phyloP scores from a whole-genome alignment of 1,140 invertebrate genomes.

The Panagrolaimus sp. region DNA sequence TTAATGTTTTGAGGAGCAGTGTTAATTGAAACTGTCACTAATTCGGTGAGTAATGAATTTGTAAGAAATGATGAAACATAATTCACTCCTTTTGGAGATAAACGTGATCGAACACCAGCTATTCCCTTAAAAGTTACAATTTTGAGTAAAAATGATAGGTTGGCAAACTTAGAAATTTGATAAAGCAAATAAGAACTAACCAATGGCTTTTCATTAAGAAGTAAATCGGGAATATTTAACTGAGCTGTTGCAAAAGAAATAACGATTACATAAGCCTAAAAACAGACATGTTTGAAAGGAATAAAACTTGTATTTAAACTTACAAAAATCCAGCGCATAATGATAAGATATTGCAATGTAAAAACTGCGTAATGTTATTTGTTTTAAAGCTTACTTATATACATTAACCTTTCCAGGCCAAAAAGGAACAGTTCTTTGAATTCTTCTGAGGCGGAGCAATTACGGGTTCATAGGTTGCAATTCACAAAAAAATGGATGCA shows the following conservation, averaged over 20 bases:
- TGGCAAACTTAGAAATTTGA: too few species aligned
- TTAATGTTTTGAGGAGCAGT: background rate
- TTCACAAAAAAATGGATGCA: too few species aligned
- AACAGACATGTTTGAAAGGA: background rate
- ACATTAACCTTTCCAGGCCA: too few species aligned
- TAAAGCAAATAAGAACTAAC: constrained; percentile 32
- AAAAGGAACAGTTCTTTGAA: too few species aligned
- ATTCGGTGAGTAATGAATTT: constrained; percentile 30
- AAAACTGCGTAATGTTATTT: too few species aligned
- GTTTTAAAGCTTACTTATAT: too few species aligned
- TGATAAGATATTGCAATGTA: background rate
- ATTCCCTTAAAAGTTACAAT: constrained; percentile 44
- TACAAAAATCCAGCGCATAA: constrained; percentile 18
- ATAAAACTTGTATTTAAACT: background rate
- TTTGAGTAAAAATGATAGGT: background rate
- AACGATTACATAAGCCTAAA: background rate
- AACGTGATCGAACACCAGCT: constrained; percentile 33
- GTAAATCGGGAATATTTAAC: constrained; percentile 23
- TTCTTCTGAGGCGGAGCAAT: too few species aligned
- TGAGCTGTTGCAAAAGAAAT: background rate
- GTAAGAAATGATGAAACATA: constrained; percentile 37
- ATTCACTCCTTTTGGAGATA: constrained; percentile 36
- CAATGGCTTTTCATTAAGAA: constrained; percentile 27
- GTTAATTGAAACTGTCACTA: constrained; percentile 23
- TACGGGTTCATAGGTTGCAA: too few species aligned